Conservation (phyloP, 2,888 invertebrate species). For the Embidobia sp. region DNA sequence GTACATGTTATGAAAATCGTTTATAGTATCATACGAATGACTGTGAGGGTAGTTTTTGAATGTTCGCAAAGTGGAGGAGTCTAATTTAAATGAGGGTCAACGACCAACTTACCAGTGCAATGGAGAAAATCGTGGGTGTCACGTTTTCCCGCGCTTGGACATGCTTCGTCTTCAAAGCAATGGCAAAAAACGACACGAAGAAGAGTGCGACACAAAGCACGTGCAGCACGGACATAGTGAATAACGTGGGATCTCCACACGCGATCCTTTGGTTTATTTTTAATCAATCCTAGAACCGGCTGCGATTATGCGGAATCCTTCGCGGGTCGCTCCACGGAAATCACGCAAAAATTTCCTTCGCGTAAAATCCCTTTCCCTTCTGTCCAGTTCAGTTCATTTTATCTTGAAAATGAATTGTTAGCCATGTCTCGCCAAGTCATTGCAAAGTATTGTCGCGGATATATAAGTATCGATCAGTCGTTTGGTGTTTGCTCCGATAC, state of each 20-base stretch:
- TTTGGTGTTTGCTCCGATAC: slow-evolving; percentile 19
- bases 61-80: too few species aligned
- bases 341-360: slow-evolving; percentile 8
- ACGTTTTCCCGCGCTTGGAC: slow-evolving; percentile 28
- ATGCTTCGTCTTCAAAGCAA: slow-evolving; percentile 25
- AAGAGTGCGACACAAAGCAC: slow-evolving; percentile 43
- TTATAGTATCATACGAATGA: too few species aligned
- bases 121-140: slow-evolving; percentile 56
- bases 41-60: too few species aligned
- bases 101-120: slow-evolving; percentile 60
- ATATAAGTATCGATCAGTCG: slow-evolving; percentile 57
- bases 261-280: slow-evolving; percentile 34
- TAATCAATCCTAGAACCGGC: slow-evolving; percentile 10
- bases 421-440: slow-evolving; percentile 25
- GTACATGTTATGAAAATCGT: too few species aligned
- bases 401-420: slow-evolving; percentile 17
- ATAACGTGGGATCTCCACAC: neutral
- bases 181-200: slow-evolving; percentile 38
- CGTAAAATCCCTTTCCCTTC: neutral
- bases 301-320: slow-evolving; percentile 33
- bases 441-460: slow-evolving; percentile 39
- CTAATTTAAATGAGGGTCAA: too few species aligned
- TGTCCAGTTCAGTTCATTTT: slow-evolving; percentile 16
- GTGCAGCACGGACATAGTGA: slow-evolving; percentile 49
- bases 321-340: slow-evolving; percentile 5